Base-by-base conservation (phyloP, 2,113 vertebrate genomes). In the Syngnathus typhle region DNA sequence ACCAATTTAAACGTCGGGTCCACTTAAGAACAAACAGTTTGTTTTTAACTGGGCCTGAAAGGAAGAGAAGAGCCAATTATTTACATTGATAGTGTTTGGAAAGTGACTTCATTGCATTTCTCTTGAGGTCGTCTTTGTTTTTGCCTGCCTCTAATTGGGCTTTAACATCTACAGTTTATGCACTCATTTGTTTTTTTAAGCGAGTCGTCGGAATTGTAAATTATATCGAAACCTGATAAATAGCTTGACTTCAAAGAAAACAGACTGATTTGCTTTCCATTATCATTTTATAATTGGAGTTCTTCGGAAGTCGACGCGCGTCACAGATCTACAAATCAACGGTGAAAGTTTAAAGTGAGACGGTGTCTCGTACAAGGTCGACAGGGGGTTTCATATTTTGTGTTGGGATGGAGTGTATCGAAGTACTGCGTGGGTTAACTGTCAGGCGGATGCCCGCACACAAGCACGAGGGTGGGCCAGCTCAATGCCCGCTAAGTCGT, bases 351-450 rank as follows among this genome's bases (percentile, higher is more conserved):
- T 10, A 39, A 60, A 36, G 73, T 54, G 69, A 74, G 23, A 32
- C 46, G 19, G 72, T 70, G 64, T 74, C 36, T 74, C 70, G 21
- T 64, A 75, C 70, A 76, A 77, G 77, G 70, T 67, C 88, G 84
- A 86, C 83, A 81, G 86, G 78, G 70, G 73, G 73, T 55, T 56
- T 67, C 60, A 78, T 44, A 73, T 72, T 68, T 62, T 15, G 65
- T 81, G 76, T 83, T 80, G 68, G 69, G 72, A 69, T 56, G 71
- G 69, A 82, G 60, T 38, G 68, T 74, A 89, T 88, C 82, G 88
- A 85, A 88, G 79, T 65, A 65, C 76, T 23, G 21, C 64, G 76
- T 73, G 77, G 64, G 74, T 82, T 88, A 76, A 76, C 67, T 82
- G 79, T 73, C 68, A 71, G 73, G 66, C 51, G 75, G 65, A 74